Evolutionary conservation across 64 coral and sea anemone species (phyloP), one percentile per base, ranked within the genome.

Genomic region (Montipora foliosa): DNA sequence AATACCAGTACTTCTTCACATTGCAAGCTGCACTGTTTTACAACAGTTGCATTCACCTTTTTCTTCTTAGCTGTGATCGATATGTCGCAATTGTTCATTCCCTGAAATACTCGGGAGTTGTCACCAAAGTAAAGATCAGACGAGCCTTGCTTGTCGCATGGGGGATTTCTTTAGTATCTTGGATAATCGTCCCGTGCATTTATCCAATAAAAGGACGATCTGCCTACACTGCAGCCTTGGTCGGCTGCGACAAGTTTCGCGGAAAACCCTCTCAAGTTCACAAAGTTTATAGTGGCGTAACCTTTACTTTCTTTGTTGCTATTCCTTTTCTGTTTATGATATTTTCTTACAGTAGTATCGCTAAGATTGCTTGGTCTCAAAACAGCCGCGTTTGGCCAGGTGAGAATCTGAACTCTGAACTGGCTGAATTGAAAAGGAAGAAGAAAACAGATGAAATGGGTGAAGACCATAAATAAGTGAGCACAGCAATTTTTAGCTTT

Each of bases 381-480:
- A 90, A 52, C 20, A 90, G 22, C 73, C 61, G 87, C 45, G 57
- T 90, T 9, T n/a, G 71, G 2, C 93, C 87, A 1, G 52, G 49
- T 11, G 44, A 16, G 44, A 22, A 74, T 66, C 52, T 89, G 8
- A 72, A 70, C 11, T 64, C 44, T 52, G 71, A 87, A 14, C 13
- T 3, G 1, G 22, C 70, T 13, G 45, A 46, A 77, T 12, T 51
- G 51, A 82, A n/a, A 37, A 52, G 71, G 21, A 94, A 50, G 49
- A 75, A 10, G 17, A 59, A 7, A 0, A 94, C 76, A 72, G 92
- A 94, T 94, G 92, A 94, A 94, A 75, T 89, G 92, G 92, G 60
- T 89, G 15, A 89, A 75, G 52, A 94, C 92, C 8, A 74, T 94
- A 47, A 78, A 87, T 94, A 66, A 46, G 91, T 46, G 29, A 37